Evolutionary conservation across 2,888 invertebrate genomes (phyloP), one percentile per base, ranked within the genome.

Genomic region (Morpho achilles): DNA sequence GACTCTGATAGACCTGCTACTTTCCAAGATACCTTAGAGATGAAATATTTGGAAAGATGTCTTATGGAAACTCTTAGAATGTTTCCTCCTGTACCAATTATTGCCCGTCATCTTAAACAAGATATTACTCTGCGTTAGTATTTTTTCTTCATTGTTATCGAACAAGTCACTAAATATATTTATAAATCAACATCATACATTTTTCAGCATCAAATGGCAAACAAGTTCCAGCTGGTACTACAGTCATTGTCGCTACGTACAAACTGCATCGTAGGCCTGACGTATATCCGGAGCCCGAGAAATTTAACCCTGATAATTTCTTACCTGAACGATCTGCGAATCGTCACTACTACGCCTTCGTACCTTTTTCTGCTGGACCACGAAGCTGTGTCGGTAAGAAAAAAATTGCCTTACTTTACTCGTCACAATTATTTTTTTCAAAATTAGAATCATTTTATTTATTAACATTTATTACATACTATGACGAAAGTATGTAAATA

Each of bases 221-320:
- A 73, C 83, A 92, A 23, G 76, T 96, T 53, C 96, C 96, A 16
- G 91, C 92, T 9, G 94, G 94, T n/a, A 86, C 93, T 2, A 95
- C 95, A 0, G 91, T 95, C 7, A 78, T 93, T 2, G 92, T 96
- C 52, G 92, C 92, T 2, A 94, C 94, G 1, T 93, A 90, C 73
- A 92, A 93, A 70, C 78, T 95, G 54, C 97, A 97, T 78, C 93
- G 95, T 58, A 92, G 94, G 66, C 85, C 92, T 1, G 93, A 94
- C 66, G 91, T 94, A 53, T 97, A 95, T 82, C 93, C 95, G 7
- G 94, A 97, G 80, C 95, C 97, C 0, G 89, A 93, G 48, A 91
- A 88, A 64, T 97, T 96, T 76, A 92, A 97, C 85, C 97, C 97
- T 1, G 96, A 97, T 79, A 95, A 96, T 77, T 97, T 97, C 91